Evolutionary conservation across 64 coral and sea anemone species (phyloP).

Genomic region (Cladopsammia gracilis): DNA sequence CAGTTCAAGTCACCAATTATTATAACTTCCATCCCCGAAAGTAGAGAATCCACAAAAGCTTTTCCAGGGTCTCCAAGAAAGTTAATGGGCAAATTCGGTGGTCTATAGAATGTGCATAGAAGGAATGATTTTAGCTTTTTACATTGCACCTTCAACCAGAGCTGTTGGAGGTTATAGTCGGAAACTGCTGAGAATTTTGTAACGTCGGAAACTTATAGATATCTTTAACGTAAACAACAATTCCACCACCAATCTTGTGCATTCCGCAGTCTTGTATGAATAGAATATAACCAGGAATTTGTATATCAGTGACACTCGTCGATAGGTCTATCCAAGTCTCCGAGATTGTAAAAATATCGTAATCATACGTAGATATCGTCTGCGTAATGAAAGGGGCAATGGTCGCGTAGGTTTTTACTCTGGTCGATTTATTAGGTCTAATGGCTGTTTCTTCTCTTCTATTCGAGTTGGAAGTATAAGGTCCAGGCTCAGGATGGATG

Average conservation of each 20-base stretch:
- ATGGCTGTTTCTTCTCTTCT: slow-evolving; percentile 1
- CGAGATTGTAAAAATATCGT: slow-evolving; percentile 60
- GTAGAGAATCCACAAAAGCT: slow-evolving; percentile 35
- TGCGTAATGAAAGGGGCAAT: slow-evolving; percentile 30
- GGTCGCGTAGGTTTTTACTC: neutral
- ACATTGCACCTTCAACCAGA: slow-evolving; percentile 53
- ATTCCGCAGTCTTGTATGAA: slow-evolving; percentile 48
- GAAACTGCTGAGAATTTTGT: slow-evolving; percentile 5
- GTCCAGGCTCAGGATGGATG: slow-evolving; percentile 32
- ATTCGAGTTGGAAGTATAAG: neutral
- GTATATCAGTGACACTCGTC: neutral
- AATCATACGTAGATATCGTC: neutral
- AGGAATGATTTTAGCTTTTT: slow-evolving; percentile 31
- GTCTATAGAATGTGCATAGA: slow-evolving; percentile 41
- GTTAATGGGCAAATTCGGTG: slow-evolving; percentile 23
- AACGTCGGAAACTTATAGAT: slow-evolving; percentile 12
- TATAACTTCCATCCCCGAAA: slow-evolving; percentile 19
- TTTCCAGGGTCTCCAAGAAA: slow-evolving; percentile 23
- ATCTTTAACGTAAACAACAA: slow-evolving; percentile 55
- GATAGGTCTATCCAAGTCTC: slow-evolving; percentile 57
- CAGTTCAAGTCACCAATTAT: slow-evolving; percentile 18
- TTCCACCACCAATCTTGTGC: slow-evolving; percentile 36
- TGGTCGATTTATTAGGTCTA: neutral
- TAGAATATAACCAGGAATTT: slow-evolving; percentile 34
- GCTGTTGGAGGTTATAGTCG: slow-evolving; percentile 30